Percentiles rank a stretch among this genome's conserved stretches.
phyloP scores from a whole-genome alignment of 2,888 invertebrate species.

The Buathra laborator region DNA sequence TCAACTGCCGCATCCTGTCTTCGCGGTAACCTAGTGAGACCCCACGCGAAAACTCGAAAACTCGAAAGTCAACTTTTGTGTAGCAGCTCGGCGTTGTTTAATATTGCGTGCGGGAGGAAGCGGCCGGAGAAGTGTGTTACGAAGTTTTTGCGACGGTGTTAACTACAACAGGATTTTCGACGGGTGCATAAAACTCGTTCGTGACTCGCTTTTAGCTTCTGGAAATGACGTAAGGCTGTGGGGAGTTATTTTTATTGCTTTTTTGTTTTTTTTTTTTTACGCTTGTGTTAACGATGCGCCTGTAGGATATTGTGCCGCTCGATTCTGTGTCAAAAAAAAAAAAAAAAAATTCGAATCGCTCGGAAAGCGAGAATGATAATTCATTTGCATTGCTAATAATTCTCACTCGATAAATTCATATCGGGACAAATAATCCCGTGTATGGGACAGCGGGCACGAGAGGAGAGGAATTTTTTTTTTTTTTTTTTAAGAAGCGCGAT shows the following conservation, averaged over 20 bases:
- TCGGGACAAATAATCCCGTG: slow-evolving; percentile 16
- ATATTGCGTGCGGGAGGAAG: not conserved
- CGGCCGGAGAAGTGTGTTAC: slow-evolving; percentile 9
- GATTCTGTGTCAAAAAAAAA: not conserved
- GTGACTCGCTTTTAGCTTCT: not conserved
- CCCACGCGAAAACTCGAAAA: not conserved
- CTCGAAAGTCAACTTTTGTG: slow-evolving; percentile 11
- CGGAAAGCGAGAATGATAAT: not conserved
- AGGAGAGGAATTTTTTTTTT: not conserved
- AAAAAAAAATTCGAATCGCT: not conserved
- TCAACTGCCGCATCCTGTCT: not conserved
- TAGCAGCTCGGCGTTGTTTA: not conserved
- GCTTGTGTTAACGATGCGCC: not conserved
- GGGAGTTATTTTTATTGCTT: not conserved
- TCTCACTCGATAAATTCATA: slow-evolving; percentile 46
- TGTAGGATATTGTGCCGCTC: not conserved
- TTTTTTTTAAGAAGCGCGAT: slow-evolving; percentile 19
- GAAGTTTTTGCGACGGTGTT: slow-evolving; percentile 6
- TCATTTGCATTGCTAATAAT: slow-evolving; percentile 7
- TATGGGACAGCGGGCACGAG: not conserved
- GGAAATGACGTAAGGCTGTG: not conserved
- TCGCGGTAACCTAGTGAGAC: slow-evolving; percentile 22
- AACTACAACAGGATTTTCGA: not conserved
- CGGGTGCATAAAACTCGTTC: not conserved
- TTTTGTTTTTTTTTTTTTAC: slow-evolving; percentile 5